Conservation (phyloP, 2,888 invertebrate genomes). For the Boloria selene region DNA sequence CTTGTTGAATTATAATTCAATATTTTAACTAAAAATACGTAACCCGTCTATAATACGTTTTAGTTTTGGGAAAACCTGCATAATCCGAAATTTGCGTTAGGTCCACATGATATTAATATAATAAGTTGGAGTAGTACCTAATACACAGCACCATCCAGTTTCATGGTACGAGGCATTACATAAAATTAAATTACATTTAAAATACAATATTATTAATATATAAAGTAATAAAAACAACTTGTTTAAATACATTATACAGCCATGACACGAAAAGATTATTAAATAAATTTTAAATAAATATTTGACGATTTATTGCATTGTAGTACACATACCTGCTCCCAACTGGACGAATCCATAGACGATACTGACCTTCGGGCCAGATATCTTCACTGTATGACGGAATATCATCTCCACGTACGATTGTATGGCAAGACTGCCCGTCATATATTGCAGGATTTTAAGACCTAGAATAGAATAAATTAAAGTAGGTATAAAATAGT, state of each 20-base stretch:
- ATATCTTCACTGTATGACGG: constrained; percentile 75
- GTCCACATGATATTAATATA: background rate
- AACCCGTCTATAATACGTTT: too few relatives aligned
- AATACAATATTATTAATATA: too few relatives aligned
- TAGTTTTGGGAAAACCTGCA: background rate
- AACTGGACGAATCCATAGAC: constrained; percentile 83
- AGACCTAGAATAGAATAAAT: constrained; percentile 62
- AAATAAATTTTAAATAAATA: too few relatives aligned
- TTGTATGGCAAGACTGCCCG: constrained; percentile 82
- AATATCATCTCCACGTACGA: constrained; percentile 84
- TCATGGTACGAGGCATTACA: too few relatives aligned
- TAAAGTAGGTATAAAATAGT: background rate
- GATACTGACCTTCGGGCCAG: constrained; percentile 81
- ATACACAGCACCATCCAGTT: too few relatives aligned
- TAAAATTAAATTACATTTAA: too few relatives aligned
- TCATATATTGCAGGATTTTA: constrained; percentile 83
- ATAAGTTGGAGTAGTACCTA: too few relatives aligned
- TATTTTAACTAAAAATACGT: too few relatives aligned
- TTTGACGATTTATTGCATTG: background rate
- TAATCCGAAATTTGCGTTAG: background rate
- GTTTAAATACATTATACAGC: too few relatives aligned
- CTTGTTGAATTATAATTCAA: too few relatives aligned
- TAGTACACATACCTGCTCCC: constrained; percentile 71
- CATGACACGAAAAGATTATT: background rate
- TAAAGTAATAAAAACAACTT: too few relatives aligned